phyloP scores from a whole-genome alignment of 30 jellyfish, hydroid and myxozoan species.

The Hydra vulgaris region DNA sequence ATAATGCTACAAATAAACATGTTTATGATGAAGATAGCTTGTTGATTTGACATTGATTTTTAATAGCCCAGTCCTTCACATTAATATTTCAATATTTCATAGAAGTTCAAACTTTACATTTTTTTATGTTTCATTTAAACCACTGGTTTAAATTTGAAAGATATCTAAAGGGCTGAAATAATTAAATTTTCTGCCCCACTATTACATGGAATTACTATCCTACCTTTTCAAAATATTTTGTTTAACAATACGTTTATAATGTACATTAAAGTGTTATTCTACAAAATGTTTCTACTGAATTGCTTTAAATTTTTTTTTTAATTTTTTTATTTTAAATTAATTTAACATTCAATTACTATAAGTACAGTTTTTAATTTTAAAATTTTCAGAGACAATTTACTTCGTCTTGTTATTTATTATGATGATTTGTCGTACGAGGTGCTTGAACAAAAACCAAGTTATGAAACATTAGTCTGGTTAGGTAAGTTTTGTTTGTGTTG shows the following conservation, averaged over 20 bases:
- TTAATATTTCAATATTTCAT: conserved; percentile 18
- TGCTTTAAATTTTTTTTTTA: too few relatives aligned
- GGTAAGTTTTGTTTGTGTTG: conserved; percentile 7
- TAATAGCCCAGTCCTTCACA: conserved; percentile 34
- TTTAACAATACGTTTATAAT: too few relatives aligned
- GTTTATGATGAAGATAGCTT: conserved; percentile 26
- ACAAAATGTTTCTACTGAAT: too few relatives aligned
- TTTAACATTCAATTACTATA: too few relatives aligned
- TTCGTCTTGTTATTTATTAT: conserved; percentile 12
- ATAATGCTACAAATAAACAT: conserved; percentile 1
- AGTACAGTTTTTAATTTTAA: not conserved
- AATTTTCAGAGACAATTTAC: conserved; percentile 7
- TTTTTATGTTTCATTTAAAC: not conserved
- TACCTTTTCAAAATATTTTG: too few relatives aligned
- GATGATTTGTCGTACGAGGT: conserved; percentile 16
- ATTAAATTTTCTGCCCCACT: too few relatives aligned
- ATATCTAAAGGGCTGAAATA: too few relatives aligned
- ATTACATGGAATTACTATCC: too few relatives aligned
- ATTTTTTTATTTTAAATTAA: too few relatives aligned
- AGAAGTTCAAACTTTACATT: not conserved
- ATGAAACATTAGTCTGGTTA: conserved; percentile 10
- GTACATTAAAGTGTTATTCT: too few relatives aligned
- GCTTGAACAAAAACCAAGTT: conserved; percentile 18
- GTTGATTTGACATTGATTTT: conserved; percentile 1
- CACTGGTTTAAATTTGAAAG: too few relatives aligned